These are phyloP conservation scores for Caenorhabditis elegans DNA, from an alignment of 1,140 invertebrate species.

Conservation along the genomic window WBcel235 BX284606.5:10206001-10206500, in stretches of 20 bases:
- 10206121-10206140: not conserved
- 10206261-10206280: too few relatives aligned
- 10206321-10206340: not conserved
- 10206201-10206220: not conserved
- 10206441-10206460: too few relatives aligned
- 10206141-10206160: not conserved
- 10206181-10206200: not conserved
- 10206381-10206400: conserved; percentile 7
- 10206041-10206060: too few relatives aligned
- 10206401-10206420: too few relatives aligned
- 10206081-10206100: too few relatives aligned
- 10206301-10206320: not conserved
- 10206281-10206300: not conserved
- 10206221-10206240: not conserved
- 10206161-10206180: not conserved
- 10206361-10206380: conserved; percentile 7
- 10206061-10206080: too few relatives aligned
- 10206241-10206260: not conserved
- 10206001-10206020: too few relatives aligned
- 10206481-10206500: too few relatives aligned
- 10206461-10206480: too few relatives aligned
- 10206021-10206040: too few relatives aligned
- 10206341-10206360: conserved; percentile 1
- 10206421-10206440: too few relatives aligned
- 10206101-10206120: too few relatives aligned